Evolutionary conservation across 2,113 vertebrate species (phyloP), one percentile per base, ranked within the genome.

Genomic region (Austrofundulus limnaeus): DNA sequence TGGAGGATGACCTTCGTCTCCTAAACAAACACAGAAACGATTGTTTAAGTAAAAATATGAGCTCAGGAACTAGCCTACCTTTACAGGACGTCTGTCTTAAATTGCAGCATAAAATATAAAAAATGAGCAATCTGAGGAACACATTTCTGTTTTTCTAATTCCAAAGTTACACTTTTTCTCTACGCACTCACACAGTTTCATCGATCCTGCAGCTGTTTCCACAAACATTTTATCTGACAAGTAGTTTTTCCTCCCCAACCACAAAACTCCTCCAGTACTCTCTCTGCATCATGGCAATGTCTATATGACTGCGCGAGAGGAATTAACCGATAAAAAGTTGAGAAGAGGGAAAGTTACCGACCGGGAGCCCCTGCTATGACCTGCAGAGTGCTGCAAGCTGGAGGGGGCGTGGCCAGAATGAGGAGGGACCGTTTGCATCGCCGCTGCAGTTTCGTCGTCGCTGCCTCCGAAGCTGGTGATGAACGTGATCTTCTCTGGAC

Each of bases 401-500:
- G 91, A 70, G 90, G 92, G 85, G 86, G 88, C 52, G 64, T 90
- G 78, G 92, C 88, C 88, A 68, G 90, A 80, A 51, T 87, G 49
- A 54, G 92, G 75, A 25, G 85, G 69, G 10, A 25, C 89, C 14
- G 53, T 86, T 58, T 84, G 88, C 17, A 86, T 28, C 5, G 88
- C 57, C 23, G 92, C 77, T 0, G 90, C 89, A 0, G 92, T 92
- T 81, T 97, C 96, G 1, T 98, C 96, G 0, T 98, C 96, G 2
- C 96, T 98, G 87, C 96, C 96, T 5, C 96, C 96, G 0, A 96
- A 98, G 69, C 96, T 97, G 72, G 96, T 98, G 87, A 98, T 98
- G 87, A 97, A 98, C 4, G 95, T 98, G 90, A 98, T 98, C 85
- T 96, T 96, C 82, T 97, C 95, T 0, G 92, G 93, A 43, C 94